Evolutionary conservation across 2,888 invertebrate species (phyloP), one percentile per base, ranked within the genome.

Genomic region (Hemistola chrysoprasaria): DNA sequence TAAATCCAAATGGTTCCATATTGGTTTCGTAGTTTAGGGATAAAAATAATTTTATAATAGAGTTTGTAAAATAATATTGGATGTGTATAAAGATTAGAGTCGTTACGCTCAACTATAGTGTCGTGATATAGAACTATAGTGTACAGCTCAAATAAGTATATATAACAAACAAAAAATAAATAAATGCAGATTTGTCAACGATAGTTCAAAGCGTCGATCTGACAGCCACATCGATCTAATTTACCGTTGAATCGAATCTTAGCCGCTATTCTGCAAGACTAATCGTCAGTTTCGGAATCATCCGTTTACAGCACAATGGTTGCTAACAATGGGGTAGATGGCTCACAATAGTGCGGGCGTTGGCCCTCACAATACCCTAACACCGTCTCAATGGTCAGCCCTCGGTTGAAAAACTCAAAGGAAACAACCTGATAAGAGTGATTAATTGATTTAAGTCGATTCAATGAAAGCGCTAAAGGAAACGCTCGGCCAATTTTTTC

Each of bases 391-490:
- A 78, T 74, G 79, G 80, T 72, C 80, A 78, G 72, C 68, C 79
- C 71, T 65, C 55, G 54, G 60, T 63, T 70, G 68, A 80, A 86
- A 83, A 84, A 81, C 75, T 71, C 68, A 53, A 50, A 76, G 72
- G 78, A 78, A 78, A 78, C 74, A 70, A 67, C 68, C 80, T 76
- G 87, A 88, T 88, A 88, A 85, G 79, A 74, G 81, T 88, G 87
- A 88, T 88, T 87, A 87, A 88, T 87, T 81, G 87, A 76, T 74
- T 78, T 77, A 82, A 86, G 78, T 72, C 71, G 77, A 78, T 84
- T 87, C 87, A 87, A 86, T 87, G 83, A 78, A 83, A 78, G 71
- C 65, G 58, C 60, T 50, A 53, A 60, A 62, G 65, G 74, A 63
- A 72, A 69, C 59, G 65, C 55, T 47, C 58, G 59, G 60, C 63